These are phyloP conservation scores for Intellagama lesueurii DNA, from an alignment of 2,797 vertebrate species.

Conservation along the genomic window DNA sequence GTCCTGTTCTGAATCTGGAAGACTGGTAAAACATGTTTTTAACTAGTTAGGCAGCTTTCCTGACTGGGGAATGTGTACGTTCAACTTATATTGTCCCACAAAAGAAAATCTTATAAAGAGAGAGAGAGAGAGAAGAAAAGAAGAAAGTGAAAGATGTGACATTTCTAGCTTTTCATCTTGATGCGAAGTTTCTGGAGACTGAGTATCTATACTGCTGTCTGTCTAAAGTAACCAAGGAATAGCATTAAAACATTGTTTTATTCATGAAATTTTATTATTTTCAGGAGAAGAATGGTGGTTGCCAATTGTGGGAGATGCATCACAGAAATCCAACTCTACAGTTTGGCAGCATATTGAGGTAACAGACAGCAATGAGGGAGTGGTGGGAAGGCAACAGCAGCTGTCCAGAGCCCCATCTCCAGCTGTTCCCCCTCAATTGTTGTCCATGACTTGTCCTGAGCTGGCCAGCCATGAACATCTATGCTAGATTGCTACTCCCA, in stretches of 20 bases:
- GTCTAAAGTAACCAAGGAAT: too few species aligned
- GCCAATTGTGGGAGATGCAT: not conserved
- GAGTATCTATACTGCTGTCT: too few species aligned
- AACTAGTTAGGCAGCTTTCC: not conserved
- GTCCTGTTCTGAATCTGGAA: too few species aligned
- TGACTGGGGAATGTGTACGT: not conserved
- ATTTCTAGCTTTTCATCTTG: too few species aligned
- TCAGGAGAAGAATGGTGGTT: too few species aligned
- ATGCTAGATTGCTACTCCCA: not conserved
- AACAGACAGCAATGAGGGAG: not conserved
- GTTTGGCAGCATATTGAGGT: not conserved
- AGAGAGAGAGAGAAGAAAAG: not conserved
- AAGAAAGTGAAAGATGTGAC: too few species aligned
- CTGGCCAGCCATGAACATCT: not conserved
- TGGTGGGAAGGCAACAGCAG: not conserved
- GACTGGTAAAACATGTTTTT: not conserved
- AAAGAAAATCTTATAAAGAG: too few species aligned
- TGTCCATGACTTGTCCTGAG: not conserved
- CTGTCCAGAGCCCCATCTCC: not conserved
- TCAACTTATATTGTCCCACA: not conserved
- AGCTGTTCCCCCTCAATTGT: not conserved
- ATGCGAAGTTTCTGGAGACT: too few species aligned
- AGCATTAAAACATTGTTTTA: too few species aligned
- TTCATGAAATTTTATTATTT: too few species aligned
- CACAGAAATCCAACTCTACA: not conserved